These are phyloP conservation scores for Castor canadensis DNA, from an alignment of 2,113 vertebrate species.

Conservation along the genomic window DNA sequence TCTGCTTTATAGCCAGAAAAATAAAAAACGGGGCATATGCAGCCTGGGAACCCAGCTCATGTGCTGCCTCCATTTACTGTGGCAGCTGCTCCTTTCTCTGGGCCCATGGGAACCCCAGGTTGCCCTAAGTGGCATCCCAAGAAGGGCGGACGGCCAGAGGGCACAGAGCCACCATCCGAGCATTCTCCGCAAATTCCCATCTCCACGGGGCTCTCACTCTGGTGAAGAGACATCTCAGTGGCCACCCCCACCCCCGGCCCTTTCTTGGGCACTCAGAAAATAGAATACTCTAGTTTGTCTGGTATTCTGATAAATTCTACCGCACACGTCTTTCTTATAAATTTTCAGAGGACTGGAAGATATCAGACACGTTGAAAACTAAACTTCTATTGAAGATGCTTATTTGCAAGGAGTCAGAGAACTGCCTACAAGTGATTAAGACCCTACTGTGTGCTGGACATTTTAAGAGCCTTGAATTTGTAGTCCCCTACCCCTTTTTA, in stretches of 20 bases:
- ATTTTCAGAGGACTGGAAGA: background rate
- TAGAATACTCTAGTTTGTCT: background rate
- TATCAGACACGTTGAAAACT: background rate
- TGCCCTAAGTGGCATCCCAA: background rate
- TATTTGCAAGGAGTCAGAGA: constrained; percentile 1
- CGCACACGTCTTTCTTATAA: accelerated
- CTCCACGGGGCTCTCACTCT: background rate
- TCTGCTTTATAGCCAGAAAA: background rate
- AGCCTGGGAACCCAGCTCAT: background rate
- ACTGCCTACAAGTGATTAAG: background rate
- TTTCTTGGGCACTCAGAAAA: background rate
- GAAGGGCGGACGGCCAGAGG: background rate
- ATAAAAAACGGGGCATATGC: background rate
- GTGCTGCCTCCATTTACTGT: background rate
- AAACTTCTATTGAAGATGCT: background rate
- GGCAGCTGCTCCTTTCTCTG: background rate
- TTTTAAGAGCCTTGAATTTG: background rate
- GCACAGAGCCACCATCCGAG: background rate
- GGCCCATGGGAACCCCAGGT: background rate
- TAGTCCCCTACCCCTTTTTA: background rate
- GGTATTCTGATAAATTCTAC: background rate
- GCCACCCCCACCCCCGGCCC: accelerated
- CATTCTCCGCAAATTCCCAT: accelerated
- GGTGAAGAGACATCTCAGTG: background rate
- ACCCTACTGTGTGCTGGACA: background rate